Evolutionary conservation across 1,140 invertebrate genomes (phyloP).

Genomic region (Hylyphantes graminicola): DNA sequence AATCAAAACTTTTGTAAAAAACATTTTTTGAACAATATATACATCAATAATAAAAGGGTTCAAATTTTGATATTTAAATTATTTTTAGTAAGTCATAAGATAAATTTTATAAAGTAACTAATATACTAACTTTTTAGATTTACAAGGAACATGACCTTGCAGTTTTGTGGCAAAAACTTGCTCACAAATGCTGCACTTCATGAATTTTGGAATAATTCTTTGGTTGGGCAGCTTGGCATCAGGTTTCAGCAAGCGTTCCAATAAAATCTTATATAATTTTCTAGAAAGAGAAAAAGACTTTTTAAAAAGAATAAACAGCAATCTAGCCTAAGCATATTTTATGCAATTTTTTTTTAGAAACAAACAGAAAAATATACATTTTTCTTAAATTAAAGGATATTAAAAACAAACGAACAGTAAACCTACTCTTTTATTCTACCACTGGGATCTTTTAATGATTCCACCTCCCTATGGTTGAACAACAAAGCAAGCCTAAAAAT

Average conservation of each 20-base stretch:
- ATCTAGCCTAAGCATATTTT: neutral
- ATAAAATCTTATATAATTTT: slow-evolving; percentile 51
- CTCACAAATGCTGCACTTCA: slow-evolving; percentile 58
- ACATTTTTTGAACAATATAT: neutral
- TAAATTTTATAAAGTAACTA: neutral
- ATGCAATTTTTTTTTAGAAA: neutral
- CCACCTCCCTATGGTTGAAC: slow-evolving; percentile 59
- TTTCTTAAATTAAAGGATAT: neutral
- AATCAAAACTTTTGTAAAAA: neutral
- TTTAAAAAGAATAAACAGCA: slow-evolving; percentile 5
- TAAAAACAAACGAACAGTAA: neutral
- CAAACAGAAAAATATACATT: no score
- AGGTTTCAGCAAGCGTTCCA: slow-evolving; percentile 49
- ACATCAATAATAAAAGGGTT: neutral
- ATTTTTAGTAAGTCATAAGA: no score
- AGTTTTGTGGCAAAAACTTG: slow-evolving; percentile 55
- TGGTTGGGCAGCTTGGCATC: slow-evolving; percentile 44
- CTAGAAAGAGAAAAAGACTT: neutral
- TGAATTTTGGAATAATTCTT: slow-evolving; percentile 39
- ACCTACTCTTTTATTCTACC: slow-evolving; percentile 58
- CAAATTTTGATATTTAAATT: neutral
- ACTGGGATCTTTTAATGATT: slow-evolving; percentile 58
- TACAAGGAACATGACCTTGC: slow-evolving; percentile 46
- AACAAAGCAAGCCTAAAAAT: slow-evolving; percentile 48
- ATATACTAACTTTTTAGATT: slow-evolving; percentile 41